Evolutionary conservation across 2,888 invertebrate species (phyloP), one percentile per base, ranked within the genome.

Genomic region (Prosopocoilus inquinatus): DNA sequence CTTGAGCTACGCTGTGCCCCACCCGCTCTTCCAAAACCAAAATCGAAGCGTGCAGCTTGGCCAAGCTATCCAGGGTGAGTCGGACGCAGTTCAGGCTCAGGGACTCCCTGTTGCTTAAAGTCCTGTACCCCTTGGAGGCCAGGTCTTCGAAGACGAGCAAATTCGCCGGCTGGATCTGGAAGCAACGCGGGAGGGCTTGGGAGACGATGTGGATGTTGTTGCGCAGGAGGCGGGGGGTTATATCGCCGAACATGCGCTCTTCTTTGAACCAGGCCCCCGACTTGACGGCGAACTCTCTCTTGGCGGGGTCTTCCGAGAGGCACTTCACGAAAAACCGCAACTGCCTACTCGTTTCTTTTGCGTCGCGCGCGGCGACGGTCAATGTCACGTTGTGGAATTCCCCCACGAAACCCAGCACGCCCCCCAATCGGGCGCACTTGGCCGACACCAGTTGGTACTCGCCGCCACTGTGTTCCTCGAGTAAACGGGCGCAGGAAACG

Each of bases 261-360:
- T 83, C 83, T 46, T 82, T 80, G 32, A 73, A 69, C 58, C 81
- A 82, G 0, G 80, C 79, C 0, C 78, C 77, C 53, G 78, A 77
- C 35, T 76, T 70, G 33, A 76, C 71, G 1, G 80, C 61, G 57
- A 80, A 81, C 8, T 76, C 78, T 63, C 80, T 80, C 65, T 80
- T 80, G 7, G 74, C 68, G 46, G 82, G 76, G 9, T 78, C 78
- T 53, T 74, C 75, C 0, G 87, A 86, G 49, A 84, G 73, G 4
- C 81, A 78, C 70, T 88, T 88, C 0, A 84, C 74, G 65, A 88
- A 88, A 57, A 84, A 81, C 13, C 68, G 69, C 1, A 76, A 52
- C n/a, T 53, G 62, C 3, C n/a, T n/a, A n/a, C 54, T 50, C 8
- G 16, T n/a, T 43, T 43, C 39, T 3, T 46, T 33, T n/a, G 11